Evolutionary conservation across 1,140 invertebrate species (phyloP), one percentile per base, ranked within the genome.

Genomic region (Plodia interpunctella): DNA sequence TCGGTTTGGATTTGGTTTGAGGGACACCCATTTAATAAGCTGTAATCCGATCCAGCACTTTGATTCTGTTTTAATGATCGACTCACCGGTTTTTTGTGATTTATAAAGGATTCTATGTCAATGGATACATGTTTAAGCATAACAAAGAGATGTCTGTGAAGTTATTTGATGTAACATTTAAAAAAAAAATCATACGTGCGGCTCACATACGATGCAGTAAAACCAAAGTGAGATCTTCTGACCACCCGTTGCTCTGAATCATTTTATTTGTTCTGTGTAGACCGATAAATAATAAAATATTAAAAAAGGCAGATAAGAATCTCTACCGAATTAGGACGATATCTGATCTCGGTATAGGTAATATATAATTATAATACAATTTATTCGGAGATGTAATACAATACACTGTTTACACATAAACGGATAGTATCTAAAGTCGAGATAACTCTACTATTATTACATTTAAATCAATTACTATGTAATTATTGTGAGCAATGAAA

Each of bases 381-480:
- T 53, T 51, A 17, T 53, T n/a, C 13, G 6, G n/a, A 57, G 62
- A 57, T 60, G 61, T 57, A 30, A 67, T 63, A 65, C 68, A 74
- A 79, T 77, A 80, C 66, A 72, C 60, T 87, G 77, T 87, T 81
- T 85, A 85, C 75, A 78, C 66, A 68, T 58, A 53, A 60, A 56
- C 51, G 49, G 59, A 60, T 65, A 17, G 50, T 30, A 64, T 74
- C 78, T 78, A 72, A 59, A 51, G 76, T 74, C 71, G 35, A 30
- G 17, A 57, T 57, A 62, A 63, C 68, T 69, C 74, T 74, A 76
- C 76, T 59, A 78, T 87, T 83, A 83, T 80, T 78, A 81, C 73
- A 82, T 83, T 86, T 82, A 83, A 88, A 85, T 86, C 82, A 85
- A 88, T 88, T 85, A 83, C 75, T 73, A 32, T 32, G 66, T 81